Base-by-base conservation (phyloP, 2,888 invertebrate genomes). In the Hoplodrina blanda region DNA sequence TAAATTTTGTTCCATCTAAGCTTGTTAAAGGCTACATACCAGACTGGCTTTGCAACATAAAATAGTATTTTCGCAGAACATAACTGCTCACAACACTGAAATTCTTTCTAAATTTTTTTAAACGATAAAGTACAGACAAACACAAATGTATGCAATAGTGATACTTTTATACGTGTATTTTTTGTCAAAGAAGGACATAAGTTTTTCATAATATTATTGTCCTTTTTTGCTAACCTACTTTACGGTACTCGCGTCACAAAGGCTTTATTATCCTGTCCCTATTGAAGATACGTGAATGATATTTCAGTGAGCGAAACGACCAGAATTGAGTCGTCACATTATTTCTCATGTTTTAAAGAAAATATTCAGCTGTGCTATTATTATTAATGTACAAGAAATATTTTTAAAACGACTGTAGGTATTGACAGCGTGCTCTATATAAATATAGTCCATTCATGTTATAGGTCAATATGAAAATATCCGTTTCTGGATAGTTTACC, bases 191-290 rank as follows among this genome's bases (percentile, higher is more conserved):
- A 46, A 54, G 50, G 64, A 70, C 25, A 62, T 59, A 70, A 65
- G 66, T 67, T 75, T 76, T 67, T 75, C 63, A 76, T 67, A 80
- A 67, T 64, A 67, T 67, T 71, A 62, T 66, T 66, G 68, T 69
- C 73, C 66, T 56, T 77, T 71, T 78, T 68, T 73, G 64, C 60
- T 61, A 81, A 79, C 76, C 68, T 50, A 70, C 62, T 81, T 82
- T 71, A 59, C 49, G 61, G 62, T 54, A 53, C 54, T 11, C 33
- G 69, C 66, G 63, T 69, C 68, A 72, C 60, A 82, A 75, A 75
- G 69, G 44, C 33, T 25, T 52, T 81, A 57, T 74, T 70, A 81
- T 78, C 15, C 20, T 67, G 62, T 73, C 50, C 33, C 61, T 73
- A 67, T 65, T 62, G 59, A 44, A 70, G 61, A 57, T 52, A 66